Base-by-base conservation (phyloP, 2,888 invertebrate genomes). In the Gastrophysa polygoni region DNA sequence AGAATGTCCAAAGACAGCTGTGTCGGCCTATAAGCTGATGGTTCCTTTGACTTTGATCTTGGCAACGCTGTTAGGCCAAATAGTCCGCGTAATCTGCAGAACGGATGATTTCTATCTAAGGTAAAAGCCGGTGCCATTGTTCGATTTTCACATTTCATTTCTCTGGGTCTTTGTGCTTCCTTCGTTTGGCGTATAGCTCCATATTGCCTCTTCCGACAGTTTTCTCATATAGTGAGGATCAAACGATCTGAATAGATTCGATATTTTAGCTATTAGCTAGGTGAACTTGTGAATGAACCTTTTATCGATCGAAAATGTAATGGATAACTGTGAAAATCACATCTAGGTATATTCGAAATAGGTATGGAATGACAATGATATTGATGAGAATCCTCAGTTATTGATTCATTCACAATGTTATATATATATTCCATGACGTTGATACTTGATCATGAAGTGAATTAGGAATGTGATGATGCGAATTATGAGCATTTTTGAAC, bases 51-150 rank as follows among this genome's bases (percentile, higher is more conserved):
- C 38, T 38, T 38, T 38, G 38, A 38, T 38, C 38, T 38, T 11
- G 38, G 38, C 38, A 38, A 38, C 38, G 38, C 38, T 38, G 38
- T 38, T 38, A 38, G 38, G 14, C 38, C 38, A 73, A 73, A 71
- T 73, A 71, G 68, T 69, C 67, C 69, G 67, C 70, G 71, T 69
- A 68, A 71, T 71, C 70, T 71, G 66, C 61, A 67, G 70, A 72
- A 71, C 68, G 68, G 74, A 76, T 77, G 77, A 78, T 78, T 77
- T 74, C 75, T 73, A 75, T 76, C 76, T 73, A 68, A 71, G 72
- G 73, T 73, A 69, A 71, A 70, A 72, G 68, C 69, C 64, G 57
- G 47, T 50, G 68, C 67, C 69, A 73, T 75, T 75, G 74, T 75
- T 74, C 73, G 71, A 73, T 74, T 71, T 73, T 70, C 70, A 70